These are phyloP conservation scores for Schizopygopsis pylzovi DNA, from an alignment of 2,797 vertebrate genomes.

Conservation along the genomic window DNA sequence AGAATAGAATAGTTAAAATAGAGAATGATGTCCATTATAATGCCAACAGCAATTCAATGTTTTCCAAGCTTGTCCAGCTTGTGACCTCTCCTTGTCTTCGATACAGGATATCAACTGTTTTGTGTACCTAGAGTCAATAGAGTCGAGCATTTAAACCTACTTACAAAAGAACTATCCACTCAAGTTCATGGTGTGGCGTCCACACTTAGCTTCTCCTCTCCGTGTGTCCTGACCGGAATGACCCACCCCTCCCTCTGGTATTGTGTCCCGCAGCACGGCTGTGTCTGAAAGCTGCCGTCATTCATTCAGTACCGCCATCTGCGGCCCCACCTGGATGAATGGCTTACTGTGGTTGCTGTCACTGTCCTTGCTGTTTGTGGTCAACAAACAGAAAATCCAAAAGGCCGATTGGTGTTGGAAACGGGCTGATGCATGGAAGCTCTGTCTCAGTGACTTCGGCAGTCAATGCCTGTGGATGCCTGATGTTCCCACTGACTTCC, in stretches of 20 bases:
- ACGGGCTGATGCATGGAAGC: slow-evolving; percentile 74
- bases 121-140: not conserved
- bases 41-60: not conserved
- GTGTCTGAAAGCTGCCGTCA: slow-evolving; percentile 69
- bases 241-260: slow-evolving; percentile 50
- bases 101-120: not conserved
- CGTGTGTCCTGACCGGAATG: slow-evolving; percentile 43
- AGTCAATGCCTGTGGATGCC: slow-evolving; percentile 67
- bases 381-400: slow-evolving; percentile 60
- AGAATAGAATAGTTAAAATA: not conserved
- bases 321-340: slow-evolving; percentile 75
- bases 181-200: slow-evolving; percentile 2
- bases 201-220: slow-evolving; percentile 41
- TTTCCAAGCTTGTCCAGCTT: slow-evolving; percentile 25
- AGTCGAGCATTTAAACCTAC: not conserved
- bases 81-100: slow-evolving; percentile 4
- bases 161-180: not conserved
- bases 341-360: slow-evolving; percentile 70
- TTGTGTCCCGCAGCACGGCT: slow-evolving; percentile 63
- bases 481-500: slow-evolving; percentile 55
- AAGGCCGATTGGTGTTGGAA: slow-evolving; percentile 39
- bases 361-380: slow-evolving; percentile 62
- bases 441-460: slow-evolving; percentile 66
- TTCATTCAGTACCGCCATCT: slow-evolving; percentile 72
- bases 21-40: slow-evolving; percentile 23